Evolutionary conservation across 2,888 invertebrate genomes (phyloP).

Genomic region (Lomographa bimaculata): DNA sequence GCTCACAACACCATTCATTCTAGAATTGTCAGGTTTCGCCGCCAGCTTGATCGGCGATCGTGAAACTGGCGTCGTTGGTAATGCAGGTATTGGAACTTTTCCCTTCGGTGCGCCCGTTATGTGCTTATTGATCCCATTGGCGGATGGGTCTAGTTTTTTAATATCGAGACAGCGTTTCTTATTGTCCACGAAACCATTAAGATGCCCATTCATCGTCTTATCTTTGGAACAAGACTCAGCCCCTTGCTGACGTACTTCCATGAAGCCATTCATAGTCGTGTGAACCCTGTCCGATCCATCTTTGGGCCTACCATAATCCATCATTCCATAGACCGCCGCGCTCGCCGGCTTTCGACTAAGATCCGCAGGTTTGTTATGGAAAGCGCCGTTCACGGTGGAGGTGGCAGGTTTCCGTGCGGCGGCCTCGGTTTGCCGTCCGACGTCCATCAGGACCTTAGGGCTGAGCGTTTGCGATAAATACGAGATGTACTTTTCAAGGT

Average conservation of each 20-base stretch:
- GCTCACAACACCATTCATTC: constrained; percentile 66
- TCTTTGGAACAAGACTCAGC: constrained; percentile 50
- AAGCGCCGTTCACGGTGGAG: constrained; percentile 40
- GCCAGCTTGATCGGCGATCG: constrained; percentile 55
- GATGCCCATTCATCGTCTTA: constrained; percentile 45
- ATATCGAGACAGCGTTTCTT: constrained; percentile 54
- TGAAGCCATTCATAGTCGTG: constrained; percentile 66
- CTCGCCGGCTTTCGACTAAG: constrained; percentile 49
- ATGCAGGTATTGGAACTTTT: constrained; percentile 61
- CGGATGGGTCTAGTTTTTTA: constrained; percentile 64
- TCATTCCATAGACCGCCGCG: constrained; percentile 50
- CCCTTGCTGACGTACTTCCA: constrained; percentile 58
- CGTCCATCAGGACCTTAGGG: constrained; percentile 74
- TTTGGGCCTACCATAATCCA: constrained; percentile 56
- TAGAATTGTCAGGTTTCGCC: constrained; percentile 53
- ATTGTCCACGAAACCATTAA: constrained; percentile 59
- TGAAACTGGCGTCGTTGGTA: constrained; percentile 50
- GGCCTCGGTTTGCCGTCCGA: constrained; percentile 60
- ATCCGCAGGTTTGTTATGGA: constrained; percentile 49
- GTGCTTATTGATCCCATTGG: constrained; percentile 56
- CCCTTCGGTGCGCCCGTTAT: constrained; percentile 43
- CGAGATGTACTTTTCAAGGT: constrained; percentile 77
- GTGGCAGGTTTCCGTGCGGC: constrained; percentile 42
- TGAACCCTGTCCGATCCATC: constrained; percentile 55
- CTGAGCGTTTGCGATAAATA: constrained; percentile 76